Conservation (phyloP, 2,888 invertebrate species). For the Scrobipalpa costella region DNA sequence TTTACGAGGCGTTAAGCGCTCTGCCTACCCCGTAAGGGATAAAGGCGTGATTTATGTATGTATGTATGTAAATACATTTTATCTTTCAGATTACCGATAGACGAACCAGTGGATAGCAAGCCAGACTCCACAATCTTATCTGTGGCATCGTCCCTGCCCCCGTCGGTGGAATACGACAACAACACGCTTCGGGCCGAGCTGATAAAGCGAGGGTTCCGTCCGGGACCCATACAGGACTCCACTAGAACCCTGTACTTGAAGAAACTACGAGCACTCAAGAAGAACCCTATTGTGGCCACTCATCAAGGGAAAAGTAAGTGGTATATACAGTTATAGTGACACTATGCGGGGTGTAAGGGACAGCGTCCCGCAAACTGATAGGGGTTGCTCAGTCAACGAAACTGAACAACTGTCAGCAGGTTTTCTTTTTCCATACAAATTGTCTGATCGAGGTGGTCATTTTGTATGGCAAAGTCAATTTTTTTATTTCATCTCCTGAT, state of each 20-base stretch:
- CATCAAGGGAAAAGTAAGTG: conserved; percentile 56
- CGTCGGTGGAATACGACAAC: conserved; percentile 84
- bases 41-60: too few relatives aligned
- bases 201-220: conserved; percentile 83
- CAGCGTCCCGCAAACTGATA: too few relatives aligned
- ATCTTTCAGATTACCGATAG: conserved; percentile 58
- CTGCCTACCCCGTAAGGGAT: too few relatives aligned
- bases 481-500: too few relatives aligned
- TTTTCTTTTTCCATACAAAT: too few relatives aligned
- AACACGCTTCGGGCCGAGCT: conserved; percentile 84
- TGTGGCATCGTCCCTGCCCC: conserved; percentile 79
- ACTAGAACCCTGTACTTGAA: conserved; percentile 90
- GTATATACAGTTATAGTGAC: too few relatives aligned
- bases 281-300: conserved; percentile 48
- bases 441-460: too few relatives aligned
- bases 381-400: too few relatives aligned
- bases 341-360: too few relatives aligned
- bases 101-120: conserved; percentile 52
- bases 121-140: conserved; percentile 67
- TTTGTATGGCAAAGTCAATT: too few relatives aligned
- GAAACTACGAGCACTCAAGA: conserved; percentile 83
- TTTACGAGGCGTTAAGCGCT: too few relatives aligned
- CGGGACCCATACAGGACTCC: conserved; percentile 90
- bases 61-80: background rate
- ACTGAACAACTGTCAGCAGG: too few relatives aligned